Evolutionary conservation across 1,140 invertebrate species (phyloP).

Genomic region (Anastrepha ludens): DNA sequence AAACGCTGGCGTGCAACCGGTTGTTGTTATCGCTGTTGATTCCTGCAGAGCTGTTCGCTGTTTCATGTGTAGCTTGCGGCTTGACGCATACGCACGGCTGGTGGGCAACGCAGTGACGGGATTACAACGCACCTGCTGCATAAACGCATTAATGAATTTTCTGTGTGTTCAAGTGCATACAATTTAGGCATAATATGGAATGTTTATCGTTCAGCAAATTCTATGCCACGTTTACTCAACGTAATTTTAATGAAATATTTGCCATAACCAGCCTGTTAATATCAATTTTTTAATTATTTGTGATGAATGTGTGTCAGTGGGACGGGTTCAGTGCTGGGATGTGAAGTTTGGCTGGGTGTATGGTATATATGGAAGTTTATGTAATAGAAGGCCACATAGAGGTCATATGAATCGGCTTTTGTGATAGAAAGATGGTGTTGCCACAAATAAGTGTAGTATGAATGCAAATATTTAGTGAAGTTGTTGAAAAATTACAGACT

Average conservation of each 20-base stretch:
- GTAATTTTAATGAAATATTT: slow-evolving; percentile 36
- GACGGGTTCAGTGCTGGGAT: no score
- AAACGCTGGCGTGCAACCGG: neutral
- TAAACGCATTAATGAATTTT: neutral
- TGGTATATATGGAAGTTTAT: no score
- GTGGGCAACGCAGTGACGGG: no score
- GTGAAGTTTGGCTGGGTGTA: no score
- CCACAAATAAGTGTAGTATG: no score
- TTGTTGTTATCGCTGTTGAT: neutral
- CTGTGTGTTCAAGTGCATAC: neutral
- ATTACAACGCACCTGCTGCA: neutral
- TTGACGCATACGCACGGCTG: neutral
- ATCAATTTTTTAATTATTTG: neutral
- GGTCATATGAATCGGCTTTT: no score
- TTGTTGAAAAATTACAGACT: no score
- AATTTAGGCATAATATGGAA: neutral
- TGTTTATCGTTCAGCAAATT: neutral
- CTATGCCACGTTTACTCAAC: neutral
- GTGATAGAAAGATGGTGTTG: no score
- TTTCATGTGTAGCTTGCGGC: neutral
- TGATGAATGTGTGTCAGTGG: neutral
- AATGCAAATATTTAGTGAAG: no score
- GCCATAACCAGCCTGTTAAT: neutral
- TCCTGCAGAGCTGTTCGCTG: neutral
- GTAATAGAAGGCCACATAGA: no score